phyloP scores from a whole-genome alignment of 2,797 vertebrate genomes.

The Vespertilio murinus region DNA sequence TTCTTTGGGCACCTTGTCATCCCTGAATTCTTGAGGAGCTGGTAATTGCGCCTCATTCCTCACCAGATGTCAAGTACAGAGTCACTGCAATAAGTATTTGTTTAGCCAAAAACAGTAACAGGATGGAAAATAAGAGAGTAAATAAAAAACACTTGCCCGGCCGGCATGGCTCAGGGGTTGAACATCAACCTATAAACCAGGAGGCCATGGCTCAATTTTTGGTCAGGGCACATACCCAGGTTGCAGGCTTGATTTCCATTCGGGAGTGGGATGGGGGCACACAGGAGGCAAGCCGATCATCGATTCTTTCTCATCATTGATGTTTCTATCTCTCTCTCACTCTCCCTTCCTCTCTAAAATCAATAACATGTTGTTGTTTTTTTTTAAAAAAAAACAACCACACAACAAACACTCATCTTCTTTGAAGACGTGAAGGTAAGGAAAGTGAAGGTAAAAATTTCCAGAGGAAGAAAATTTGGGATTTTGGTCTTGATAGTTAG shows the following conservation, averaged over 20 bases:
- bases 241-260: no score
- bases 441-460: not conserved
- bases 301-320: no score
- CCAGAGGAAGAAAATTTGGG: not conserved
- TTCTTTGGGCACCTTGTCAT: not conserved
- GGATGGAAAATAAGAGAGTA: not conserved
- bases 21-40: not conserved
- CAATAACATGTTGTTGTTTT: no score
- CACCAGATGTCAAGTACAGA: not conserved
- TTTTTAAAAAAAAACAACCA: no score
- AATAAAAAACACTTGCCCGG: not conserved
- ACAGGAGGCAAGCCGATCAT: no score
- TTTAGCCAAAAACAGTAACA: not conserved
- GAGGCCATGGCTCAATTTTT: no score
- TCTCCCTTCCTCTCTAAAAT: no score
- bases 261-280: fast-evolving
- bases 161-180: no score
- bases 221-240: no score
- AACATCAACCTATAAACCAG: no score
- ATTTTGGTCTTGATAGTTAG: not conserved
- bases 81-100: not conserved
- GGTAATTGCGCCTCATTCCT: not conserved
- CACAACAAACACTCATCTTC: not conserved
- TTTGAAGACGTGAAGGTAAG: not conserved
- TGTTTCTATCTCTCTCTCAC: no score